Conservation (phyloP, 2,888 invertebrate genomes). For the Steromphala cineraria region DNA sequence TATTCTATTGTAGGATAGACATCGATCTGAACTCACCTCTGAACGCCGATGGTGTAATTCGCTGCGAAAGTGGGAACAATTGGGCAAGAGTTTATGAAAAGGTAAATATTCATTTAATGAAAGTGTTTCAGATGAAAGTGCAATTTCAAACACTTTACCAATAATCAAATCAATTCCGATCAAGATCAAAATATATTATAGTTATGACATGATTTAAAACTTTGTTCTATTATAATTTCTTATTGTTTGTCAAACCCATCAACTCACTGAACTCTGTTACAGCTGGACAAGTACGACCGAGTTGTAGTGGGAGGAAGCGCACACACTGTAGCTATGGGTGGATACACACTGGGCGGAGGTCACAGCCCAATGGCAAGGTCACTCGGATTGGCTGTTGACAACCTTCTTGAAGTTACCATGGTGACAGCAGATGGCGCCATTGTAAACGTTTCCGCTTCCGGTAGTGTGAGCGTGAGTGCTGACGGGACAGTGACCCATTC, state of each 20-base stretch:
- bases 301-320: slow-evolving; percentile 61
- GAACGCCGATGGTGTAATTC: slow-evolving; percentile 40
- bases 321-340: slow-evolving; percentile 56
- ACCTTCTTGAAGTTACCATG: slow-evolving; percentile 41
- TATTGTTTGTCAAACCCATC: too few species aligned
- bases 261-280: not conserved
- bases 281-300: slow-evolving; percentile 45
- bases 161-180: too few species aligned
- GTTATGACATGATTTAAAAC: too few species aligned
- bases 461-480: not conserved
- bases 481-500: not conserved
- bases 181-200: too few species aligned
- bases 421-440: slow-evolving; percentile 36
- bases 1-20: slow-evolving; percentile 11
- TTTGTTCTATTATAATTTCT: too few species aligned
- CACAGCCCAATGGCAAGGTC: slow-evolving; percentile 50
- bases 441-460: not conserved
- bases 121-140: too few species aligned
- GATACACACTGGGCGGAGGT: slow-evolving; percentile 64
- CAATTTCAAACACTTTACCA: too few species aligned
- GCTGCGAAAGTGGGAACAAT: slow-evolving; percentile 41
- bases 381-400: slow-evolving; percentile 47
- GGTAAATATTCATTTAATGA: too few species aligned
- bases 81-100: slow-evolving; percentile 47
- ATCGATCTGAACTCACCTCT: slow-evolving; percentile 38